A percentile compares a stretch with the other conserved stretches of the same genome.
phyloP scores from a whole-genome alignment of 2,797 vertebrate species.

The Malacoctenus gilli region DNA sequence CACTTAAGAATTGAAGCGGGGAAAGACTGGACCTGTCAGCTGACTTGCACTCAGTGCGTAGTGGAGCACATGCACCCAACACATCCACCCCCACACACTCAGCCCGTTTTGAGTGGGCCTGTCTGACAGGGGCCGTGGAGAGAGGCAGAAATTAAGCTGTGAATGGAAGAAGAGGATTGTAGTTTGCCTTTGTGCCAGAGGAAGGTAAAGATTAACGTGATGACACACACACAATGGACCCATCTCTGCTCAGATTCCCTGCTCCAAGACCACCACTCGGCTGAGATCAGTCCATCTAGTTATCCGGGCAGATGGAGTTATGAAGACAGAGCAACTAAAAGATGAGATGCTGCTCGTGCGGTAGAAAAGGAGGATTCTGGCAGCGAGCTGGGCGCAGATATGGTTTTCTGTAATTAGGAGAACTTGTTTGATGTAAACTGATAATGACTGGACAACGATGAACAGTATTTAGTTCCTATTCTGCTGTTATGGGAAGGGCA shows the following conservation, averaged over 20 bases:
- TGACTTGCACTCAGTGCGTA: slow-evolving; percentile 33
- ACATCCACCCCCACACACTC: slow-evolving; percentile 1
- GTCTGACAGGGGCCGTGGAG: slow-evolving; percentile 24
- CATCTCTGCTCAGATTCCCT: slow-evolving; percentile 24
- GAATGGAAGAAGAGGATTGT: slow-evolving; percentile 6
- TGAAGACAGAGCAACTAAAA: slow-evolving; percentile 15
- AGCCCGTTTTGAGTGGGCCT: slow-evolving; percentile 16
- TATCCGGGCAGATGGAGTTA: slow-evolving; percentile 14
- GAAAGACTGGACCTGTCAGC: slow-evolving; percentile 38
- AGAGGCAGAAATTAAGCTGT: slow-evolving; percentile 17
- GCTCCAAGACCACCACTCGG: slow-evolving; percentile 16
- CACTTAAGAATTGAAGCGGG: slow-evolving; percentile 31
- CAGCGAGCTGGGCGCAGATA: no score
- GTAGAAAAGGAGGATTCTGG: slow-evolving; percentile 8
- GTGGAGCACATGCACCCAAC: slow-evolving; percentile 4
- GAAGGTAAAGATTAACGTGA: slow-evolving; percentile 32
- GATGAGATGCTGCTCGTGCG: slow-evolving; percentile 4
- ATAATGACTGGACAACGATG: slow-evolving; percentile 15
- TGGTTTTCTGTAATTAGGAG: slow-evolving; percentile 2
- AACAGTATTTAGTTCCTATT: background rate
- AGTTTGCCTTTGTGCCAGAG: slow-evolving; percentile 13
- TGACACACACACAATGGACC: slow-evolving; percentile 8
- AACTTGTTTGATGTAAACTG: slow-evolving; percentile 9
- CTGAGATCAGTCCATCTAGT: slow-evolving; percentile 29
- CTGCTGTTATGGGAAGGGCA: background rate